Evolutionary conservation across 2,113 vertebrate genomes (phyloP).

Genomic region (Rhabdornis inornatus): DNA sequence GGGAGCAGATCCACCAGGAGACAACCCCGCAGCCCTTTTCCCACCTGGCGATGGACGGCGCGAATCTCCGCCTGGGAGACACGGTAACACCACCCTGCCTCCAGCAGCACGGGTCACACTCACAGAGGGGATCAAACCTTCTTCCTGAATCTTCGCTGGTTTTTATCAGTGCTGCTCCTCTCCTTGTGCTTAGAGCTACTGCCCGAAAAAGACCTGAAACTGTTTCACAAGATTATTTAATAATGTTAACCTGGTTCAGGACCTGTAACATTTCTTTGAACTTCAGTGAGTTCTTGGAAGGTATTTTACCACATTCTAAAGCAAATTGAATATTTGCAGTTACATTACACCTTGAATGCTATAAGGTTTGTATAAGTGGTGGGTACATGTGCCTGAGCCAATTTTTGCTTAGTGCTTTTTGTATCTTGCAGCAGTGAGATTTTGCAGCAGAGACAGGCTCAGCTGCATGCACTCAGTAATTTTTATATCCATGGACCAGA

Average conservation of each 20-base stretch:
- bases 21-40: constrained; percentile 68
- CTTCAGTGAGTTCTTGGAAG: not conserved
- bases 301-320: not conserved
- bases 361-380: not conserved
- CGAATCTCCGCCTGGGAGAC: constrained; percentile 79
- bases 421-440: not conserved
- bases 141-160: not conserved
- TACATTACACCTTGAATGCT: not conserved
- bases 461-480: not conserved
- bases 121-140: not conserved
- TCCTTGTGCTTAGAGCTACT: not conserved
- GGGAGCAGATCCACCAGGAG: constrained; percentile 75
- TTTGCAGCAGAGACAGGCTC: not conserved
- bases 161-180: not conserved
- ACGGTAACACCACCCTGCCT: constrained; percentile 70
- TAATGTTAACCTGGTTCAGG: not conserved
- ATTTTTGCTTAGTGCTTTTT: not conserved
- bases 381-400: not conserved
- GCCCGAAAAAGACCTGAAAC: not conserved
- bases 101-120: not conserved
- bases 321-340: not conserved
- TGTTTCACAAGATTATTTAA: not conserved
- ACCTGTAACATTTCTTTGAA: not conserved
- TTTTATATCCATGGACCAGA: constrained; percentile 9
- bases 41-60: constrained; percentile 75